phyloP scores from a whole-genome alignment of 1,140 invertebrate genomes.

The Hermetia illucens region DNA sequence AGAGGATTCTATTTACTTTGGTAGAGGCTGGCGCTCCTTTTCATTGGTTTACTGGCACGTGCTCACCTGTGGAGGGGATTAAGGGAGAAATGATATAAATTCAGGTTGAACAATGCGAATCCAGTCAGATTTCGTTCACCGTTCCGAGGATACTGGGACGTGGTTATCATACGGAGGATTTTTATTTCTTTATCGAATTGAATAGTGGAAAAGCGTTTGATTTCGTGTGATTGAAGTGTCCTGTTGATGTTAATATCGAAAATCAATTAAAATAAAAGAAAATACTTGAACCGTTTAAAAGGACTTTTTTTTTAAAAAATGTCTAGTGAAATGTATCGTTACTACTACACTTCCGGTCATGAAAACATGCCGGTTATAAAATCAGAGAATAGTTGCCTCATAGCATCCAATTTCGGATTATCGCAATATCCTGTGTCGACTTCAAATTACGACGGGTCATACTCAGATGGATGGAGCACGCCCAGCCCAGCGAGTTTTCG shows the following conservation, averaged over 20 bases:
- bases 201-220: no score
- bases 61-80: not conserved
- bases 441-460: constrained; percentile 26
- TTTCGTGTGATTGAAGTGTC: no score
- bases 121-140: not conserved
- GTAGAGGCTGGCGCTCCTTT: not conserved
- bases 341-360: not conserved
- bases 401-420: not conserved
- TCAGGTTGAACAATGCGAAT: not conserved
- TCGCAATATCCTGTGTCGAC: constrained; percentile 7
- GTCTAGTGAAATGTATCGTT: constrained; percentile 2
- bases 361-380: not conserved
- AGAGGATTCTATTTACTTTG: not conserved
- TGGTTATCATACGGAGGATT: no score
- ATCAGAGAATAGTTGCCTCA: not conserved
- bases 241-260: no score
- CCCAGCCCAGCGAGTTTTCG: constrained; percentile 41
- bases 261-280: no score
- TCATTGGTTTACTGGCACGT: not conserved
- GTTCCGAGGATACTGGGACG: no score
- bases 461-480: constrained; percentile 41
- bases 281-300: no score
- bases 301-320: no score
- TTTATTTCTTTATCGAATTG: no score
- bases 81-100: not conserved